Base-by-base conservation (phyloP, 2,113 vertebrate species). In the Lepisosteus osseus region DNA sequence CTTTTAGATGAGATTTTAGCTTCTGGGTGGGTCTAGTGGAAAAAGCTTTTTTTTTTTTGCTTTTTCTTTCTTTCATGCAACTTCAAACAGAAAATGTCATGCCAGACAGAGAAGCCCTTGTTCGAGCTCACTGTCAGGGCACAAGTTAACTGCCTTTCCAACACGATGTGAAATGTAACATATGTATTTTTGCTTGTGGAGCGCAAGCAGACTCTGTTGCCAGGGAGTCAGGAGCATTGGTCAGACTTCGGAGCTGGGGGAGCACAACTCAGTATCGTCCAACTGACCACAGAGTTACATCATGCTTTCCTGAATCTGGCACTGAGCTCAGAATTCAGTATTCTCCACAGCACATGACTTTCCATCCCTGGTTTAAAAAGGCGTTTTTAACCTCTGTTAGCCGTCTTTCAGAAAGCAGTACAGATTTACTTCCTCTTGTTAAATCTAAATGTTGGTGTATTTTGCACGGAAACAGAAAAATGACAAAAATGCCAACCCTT, bases 121-220 rank as follows among this genome's bases (percentile, higher is more conserved):
- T 90, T 51, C 69, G 76, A 73, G 76, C 74, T 54, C 68, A 79
- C 70, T 69, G 78, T 80, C 79, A 80, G 82, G 82, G 80, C 47
- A 51, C 11, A 14, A 85, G 80, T 80, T 72, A 0, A 70, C 72
- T 17, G 1, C 14, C 54, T 69, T 69, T 57, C 67, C 41, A 40
- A 40, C 59, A 15, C n/a, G 72, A 80, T 86, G 86, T 86, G 79
- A 89, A 89, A 90, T 90, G 80, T 90, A 85, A 84, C 87, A 86
- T 82, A 84, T 88, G 79, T 89, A 89, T 90, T 89, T 89, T 71
- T 69, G 76, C 79, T 56, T 57, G 76, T 14, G 61, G n/a, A n/a
- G 74, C 72, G 72, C 69, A 85, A 85, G 80, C 69, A 71, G 80
- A 76, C 79, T 63, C 79, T 85, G 79, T 77, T 43, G 54, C 68